A percentile compares a stretch with the other conserved stretches of the same genome.
These are phyloP conservation scores for Pteruthius melanotis DNA, from an alignment of 2,113 vertebrate genomes.

Conservation along the genomic window DNA sequence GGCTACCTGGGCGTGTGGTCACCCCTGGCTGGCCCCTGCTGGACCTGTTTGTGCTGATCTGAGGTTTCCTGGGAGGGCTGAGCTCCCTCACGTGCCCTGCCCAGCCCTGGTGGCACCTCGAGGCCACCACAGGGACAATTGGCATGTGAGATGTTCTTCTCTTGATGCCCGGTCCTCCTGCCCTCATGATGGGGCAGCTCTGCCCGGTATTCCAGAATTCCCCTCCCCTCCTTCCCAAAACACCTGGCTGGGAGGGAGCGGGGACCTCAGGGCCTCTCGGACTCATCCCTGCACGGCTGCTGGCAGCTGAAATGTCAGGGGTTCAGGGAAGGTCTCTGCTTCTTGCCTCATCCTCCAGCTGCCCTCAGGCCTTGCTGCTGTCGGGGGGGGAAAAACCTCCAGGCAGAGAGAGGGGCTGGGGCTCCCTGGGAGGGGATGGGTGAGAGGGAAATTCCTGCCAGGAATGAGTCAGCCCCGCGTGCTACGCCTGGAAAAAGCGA, in stretches of 20 bases:
- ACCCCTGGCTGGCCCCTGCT: not conserved
- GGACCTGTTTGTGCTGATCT: not conserved
- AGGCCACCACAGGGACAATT: not conserved
- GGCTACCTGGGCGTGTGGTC: not conserved
- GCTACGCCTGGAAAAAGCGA: slow-evolving; percentile 8
- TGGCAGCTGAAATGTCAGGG: not conserved
- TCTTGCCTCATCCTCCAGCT: not conserved
- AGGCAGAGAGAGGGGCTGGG: not conserved
- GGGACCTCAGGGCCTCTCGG: not conserved
- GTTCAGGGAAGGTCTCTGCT: not conserved
- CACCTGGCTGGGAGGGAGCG: not conserved
- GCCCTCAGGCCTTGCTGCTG: not conserved
- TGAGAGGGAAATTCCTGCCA: not conserved
- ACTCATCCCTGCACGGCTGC: not conserved
- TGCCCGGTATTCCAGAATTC: not conserved
- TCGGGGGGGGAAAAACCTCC: not conserved
- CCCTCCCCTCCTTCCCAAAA: not conserved
- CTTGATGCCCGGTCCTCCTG: not conserved
- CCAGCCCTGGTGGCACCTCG: not conserved
- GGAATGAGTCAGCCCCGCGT: not conserved
- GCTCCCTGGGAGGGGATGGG: not conserved
- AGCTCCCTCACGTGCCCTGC: not conserved
- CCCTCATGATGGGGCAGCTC: accelerated
- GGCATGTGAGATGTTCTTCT: not conserved
- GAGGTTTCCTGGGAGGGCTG: not conserved